Conservation (phyloP, 2,888 invertebrate species). For the Hecatera dysodea region DNA sequence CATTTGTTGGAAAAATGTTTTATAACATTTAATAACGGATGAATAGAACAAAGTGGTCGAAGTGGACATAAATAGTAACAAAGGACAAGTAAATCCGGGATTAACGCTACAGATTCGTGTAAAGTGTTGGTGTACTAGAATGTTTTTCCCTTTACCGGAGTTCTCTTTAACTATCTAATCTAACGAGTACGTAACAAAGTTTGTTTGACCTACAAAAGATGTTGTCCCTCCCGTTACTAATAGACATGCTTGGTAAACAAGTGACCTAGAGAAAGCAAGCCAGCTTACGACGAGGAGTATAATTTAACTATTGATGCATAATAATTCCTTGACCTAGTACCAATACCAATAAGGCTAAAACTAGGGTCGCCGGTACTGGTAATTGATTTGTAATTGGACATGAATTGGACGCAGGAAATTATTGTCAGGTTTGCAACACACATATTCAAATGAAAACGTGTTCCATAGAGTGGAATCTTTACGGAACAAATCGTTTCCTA, state of each 20-base stretch:
- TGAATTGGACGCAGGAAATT: constrained; percentile 42
- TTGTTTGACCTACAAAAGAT: constrained; percentile 69
- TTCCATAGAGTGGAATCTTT: constrained; percentile 21
- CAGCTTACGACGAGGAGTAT: constrained; percentile 56
- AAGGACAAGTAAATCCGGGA: constrained; percentile 31
- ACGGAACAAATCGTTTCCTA: constrained; percentile 20
- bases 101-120: constrained; percentile 33
- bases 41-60: constrained; percentile 38
- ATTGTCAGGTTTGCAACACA: constrained; percentile 12
- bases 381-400: constrained; percentile 63
- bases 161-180: constrained; percentile 60
- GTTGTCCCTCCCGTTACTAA: constrained; percentile 77
- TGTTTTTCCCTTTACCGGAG: constrained; percentile 55
- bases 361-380: constrained; percentile 65
- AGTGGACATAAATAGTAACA: constrained; percentile 26
- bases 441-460: constrained; percentile 12
- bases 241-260: constrained; percentile 65
- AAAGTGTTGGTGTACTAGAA: constrained; percentile 35
- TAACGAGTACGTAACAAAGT: constrained; percentile 68
- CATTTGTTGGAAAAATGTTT: constrained; percentile 64
- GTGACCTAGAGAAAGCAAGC: constrained; percentile 73
- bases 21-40: constrained; percentile 50
- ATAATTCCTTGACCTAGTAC: constrained; percentile 74
- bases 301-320: constrained; percentile 70
- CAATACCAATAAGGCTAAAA: constrained; percentile 65